Evolutionary conservation across 2,888 invertebrate species (phyloP).

Genomic region (Diarsia mendica): DNA sequence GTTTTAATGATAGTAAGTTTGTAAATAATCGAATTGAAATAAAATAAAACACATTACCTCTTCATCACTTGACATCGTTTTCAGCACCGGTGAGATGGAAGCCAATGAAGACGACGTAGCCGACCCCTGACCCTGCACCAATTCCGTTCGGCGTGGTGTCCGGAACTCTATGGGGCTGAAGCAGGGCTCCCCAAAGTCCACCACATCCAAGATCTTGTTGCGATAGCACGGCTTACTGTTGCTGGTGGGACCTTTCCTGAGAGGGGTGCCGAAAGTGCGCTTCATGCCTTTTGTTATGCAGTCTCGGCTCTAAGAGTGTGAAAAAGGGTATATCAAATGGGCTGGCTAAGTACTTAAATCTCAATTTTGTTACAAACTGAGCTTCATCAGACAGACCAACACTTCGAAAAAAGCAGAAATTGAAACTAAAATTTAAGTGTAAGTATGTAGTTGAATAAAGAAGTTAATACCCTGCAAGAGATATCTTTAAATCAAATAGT

Average conservation of each 20-base stretch:
- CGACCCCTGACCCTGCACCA: constrained; percentile 62
- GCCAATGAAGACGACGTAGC: constrained; percentile 78
- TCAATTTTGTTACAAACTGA: background rate
- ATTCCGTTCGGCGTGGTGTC: constrained; percentile 77
- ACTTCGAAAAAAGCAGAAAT: background rate
- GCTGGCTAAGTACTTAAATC: no score
- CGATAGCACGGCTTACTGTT: constrained; percentile 77
- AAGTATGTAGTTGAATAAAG: background rate
- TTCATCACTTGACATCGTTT: constrained; percentile 83
- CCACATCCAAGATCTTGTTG: constrained; percentile 84
- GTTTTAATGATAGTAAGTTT: no score
- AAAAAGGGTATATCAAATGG: background rate
- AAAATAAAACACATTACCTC: constrained; percentile 72
- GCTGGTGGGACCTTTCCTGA: constrained; percentile 70
- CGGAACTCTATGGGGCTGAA: constrained; percentile 84
- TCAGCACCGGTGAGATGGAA: constrained; percentile 84
- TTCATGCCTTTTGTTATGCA: constrained; percentile 83
- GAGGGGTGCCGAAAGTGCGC: constrained; percentile 85
- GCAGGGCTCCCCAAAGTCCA: constrained; percentile 83
- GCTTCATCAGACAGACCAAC: background rate
- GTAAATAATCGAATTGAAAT: no score
- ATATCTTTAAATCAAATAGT: no score
- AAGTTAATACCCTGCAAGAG: background rate
- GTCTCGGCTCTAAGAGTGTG: constrained; percentile 76
- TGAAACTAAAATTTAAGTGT: background rate